phyloP scores from a whole-genome alignment of 1,140 invertebrate species.

The Eumaeus atala region DNA sequence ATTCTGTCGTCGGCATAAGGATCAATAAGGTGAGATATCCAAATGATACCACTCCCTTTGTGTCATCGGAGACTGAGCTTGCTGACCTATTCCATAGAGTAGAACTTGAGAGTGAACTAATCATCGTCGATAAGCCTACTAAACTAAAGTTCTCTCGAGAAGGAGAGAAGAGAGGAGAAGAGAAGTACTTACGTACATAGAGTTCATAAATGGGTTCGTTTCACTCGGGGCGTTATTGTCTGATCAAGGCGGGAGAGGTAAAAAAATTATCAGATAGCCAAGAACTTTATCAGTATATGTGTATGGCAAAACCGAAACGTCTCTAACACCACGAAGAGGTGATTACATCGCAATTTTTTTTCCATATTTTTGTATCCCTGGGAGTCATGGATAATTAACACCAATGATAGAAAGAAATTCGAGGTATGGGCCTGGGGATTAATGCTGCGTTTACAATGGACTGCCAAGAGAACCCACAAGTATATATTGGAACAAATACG shows the following conservation, averaged over 20 bases:
- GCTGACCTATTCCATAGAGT: constrained; percentile 15
- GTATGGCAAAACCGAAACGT: too few relatives aligned
- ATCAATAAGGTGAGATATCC: constrained; percentile 19
- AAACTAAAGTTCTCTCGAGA: constrained; percentile 19
- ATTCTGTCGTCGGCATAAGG: constrained; percentile 11
- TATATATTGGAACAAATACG: too few relatives aligned
- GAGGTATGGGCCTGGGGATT: too few relatives aligned
- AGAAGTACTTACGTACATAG: constrained; percentile 12
- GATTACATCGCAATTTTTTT: too few relatives aligned
- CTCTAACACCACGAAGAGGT: too few relatives aligned
- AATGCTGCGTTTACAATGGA: too few relatives aligned
- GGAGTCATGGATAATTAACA: too few relatives aligned
- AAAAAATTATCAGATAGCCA: too few relatives aligned
- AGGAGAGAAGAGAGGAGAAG: constrained; percentile 11
- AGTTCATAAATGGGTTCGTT: constrained; percentile 14
- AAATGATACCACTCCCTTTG: constrained; percentile 19
- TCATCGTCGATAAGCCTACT: constrained; percentile 18
- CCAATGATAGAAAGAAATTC: too few relatives aligned
- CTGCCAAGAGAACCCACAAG: too few relatives aligned
- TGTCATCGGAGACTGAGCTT: constrained; percentile 9
- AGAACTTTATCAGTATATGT: too few relatives aligned
- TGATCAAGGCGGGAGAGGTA: constrained; percentile 8
- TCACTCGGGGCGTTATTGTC: constrained; percentile 13
- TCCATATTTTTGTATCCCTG: too few relatives aligned
- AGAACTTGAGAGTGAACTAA: constrained; percentile 13